Base-by-base conservation (phyloP, 1,140 invertebrate species). In the Drosophila bipectinata region DNA sequence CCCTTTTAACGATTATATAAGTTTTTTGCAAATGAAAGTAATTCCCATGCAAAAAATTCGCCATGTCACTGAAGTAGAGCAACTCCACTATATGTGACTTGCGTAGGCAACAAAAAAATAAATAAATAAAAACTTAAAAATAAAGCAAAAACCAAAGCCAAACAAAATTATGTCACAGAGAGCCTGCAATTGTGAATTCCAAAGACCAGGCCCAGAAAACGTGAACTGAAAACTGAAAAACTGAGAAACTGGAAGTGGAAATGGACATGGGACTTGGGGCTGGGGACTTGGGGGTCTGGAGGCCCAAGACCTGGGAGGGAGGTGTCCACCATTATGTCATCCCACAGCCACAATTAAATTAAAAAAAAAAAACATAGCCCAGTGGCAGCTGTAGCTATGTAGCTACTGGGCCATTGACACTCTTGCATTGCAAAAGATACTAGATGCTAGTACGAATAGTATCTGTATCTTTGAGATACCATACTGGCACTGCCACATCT, bases 291-390 rank as follows among this genome's bases (percentile, higher is more conserved):
- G 7, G n/a, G 18, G 14, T 52, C 28, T 37, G 32, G 26, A 66
- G 30, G 45, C 49, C 57, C 48, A 21, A 62, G 55, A 44, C 26
- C 6, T 21, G 21, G 26, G 5, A 5, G 6, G 6, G 26, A 28
- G 18, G 57, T 57, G 41, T 68, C 62, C 69, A 77, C 72, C 26
- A 84, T 84, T 84, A 85, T 84, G 81, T 85, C 81, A 85, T 85
- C 49, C 66, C 66, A 56, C 66, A 56, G 72, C 72, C 41, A 49
- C 61, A 24, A 58, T 28, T 28, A 28, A 49, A 41, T 49, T 10
- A 2, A 10, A 37, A 37, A 10, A 37, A 37, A 14, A 18, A 18
- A 10, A 15, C 1, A 15, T 60, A 37, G 26, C 21, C 47, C 57
- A 37, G 45, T 44, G 62, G 61, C 69, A 63, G 77, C 69, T 45